phyloP scores from a whole-genome alignment of 2,797 vertebrate genomes.

The Danio choprae region DNA sequence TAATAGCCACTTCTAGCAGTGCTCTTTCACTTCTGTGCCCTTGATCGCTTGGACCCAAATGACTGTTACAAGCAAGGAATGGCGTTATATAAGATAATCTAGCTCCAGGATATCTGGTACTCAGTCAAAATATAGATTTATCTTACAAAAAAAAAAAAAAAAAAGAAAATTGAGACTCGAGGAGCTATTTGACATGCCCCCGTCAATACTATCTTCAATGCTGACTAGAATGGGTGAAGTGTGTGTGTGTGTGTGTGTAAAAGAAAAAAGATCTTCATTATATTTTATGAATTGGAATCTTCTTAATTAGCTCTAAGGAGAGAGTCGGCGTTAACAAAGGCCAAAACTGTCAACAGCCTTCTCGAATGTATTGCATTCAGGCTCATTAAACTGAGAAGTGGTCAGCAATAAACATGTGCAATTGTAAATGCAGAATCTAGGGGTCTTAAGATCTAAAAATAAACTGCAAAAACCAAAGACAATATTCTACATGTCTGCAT shows the following conservation, averaged over 20 bases:
- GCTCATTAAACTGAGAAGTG: constrained; percentile 27
- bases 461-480: not conserved
- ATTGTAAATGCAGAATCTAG: not conserved
- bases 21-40: not conserved
- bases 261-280: not conserved
- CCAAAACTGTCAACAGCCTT: not conserved
- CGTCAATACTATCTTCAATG: not conserved
- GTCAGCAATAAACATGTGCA: constrained; percentile 8
- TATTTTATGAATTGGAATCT: constrained; percentile 29
- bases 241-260: not conserved
- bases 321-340: not conserved
- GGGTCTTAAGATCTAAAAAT: not conserved
- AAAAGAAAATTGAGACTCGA: not conserved
- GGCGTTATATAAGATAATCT: not conserved
- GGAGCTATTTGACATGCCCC: not conserved
- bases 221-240: not conserved
- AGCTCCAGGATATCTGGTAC: not conserved
- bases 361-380: not conserved
- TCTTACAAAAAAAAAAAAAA: not conserved
- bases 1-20: not conserved
- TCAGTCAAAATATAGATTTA: not conserved
- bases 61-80: not conserved
- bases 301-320: not conserved
- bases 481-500: not conserved
- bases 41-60: not conserved